A percentile compares a stretch with the other conserved stretches of the same genome.
These are phyloP conservation scores for Drosophila grimshawi DNA, from an alignment of 1,140 invertebrate species.

Conservation along the genomic window DNA sequence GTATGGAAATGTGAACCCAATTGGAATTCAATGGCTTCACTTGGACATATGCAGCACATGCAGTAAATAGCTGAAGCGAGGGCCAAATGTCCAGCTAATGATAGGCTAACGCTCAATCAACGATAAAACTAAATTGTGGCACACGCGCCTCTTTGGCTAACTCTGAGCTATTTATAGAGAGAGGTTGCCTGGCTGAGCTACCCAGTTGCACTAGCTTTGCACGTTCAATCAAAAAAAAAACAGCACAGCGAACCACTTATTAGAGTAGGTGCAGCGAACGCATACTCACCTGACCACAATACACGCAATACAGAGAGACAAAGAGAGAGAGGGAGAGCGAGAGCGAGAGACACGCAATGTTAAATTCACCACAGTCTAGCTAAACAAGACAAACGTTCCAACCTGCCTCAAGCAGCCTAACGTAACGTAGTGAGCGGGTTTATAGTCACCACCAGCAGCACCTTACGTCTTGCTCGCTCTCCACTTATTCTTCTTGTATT, in stretches of 20 bases:
- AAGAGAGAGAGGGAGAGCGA: neutral
- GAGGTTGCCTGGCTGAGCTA: constrained; percentile 41
- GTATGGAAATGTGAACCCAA: constrained; percentile 32
- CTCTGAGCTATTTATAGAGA: constrained; percentile 67
- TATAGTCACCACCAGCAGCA: neutral
- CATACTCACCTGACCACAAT: constrained; percentile 65
- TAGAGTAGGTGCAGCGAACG: constrained; percentile 59
- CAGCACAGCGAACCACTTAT: constrained; percentile 51
- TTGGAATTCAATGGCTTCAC: constrained; percentile 8
- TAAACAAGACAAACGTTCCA: constrained; percentile 23
- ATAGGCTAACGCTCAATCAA: constrained; percentile 82
- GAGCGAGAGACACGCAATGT: constrained; percentile 5
- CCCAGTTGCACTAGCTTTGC: constrained; percentile 20
- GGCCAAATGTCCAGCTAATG: constrained; percentile 73
- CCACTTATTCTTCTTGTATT: constrained; percentile 39
- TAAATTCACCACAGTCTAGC: constrained; percentile 51
- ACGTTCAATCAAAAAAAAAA: constrained; percentile 65
- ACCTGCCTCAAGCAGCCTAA: constrained; percentile 65
- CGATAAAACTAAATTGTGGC: constrained; percentile 82
- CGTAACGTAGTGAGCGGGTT: constrained; percentile 22
- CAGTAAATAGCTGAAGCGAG: constrained; percentile 31
- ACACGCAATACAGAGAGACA: constrained; percentile 20
- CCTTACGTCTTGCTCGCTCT: constrained; percentile 38
- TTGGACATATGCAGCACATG: constrained; percentile 11
- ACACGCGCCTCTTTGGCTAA: constrained; percentile 60